Evolutionary conservation across 1,140 invertebrate species (phyloP), one percentile per base, ranked within the genome.

Genomic region (Euura lappo): DNA sequence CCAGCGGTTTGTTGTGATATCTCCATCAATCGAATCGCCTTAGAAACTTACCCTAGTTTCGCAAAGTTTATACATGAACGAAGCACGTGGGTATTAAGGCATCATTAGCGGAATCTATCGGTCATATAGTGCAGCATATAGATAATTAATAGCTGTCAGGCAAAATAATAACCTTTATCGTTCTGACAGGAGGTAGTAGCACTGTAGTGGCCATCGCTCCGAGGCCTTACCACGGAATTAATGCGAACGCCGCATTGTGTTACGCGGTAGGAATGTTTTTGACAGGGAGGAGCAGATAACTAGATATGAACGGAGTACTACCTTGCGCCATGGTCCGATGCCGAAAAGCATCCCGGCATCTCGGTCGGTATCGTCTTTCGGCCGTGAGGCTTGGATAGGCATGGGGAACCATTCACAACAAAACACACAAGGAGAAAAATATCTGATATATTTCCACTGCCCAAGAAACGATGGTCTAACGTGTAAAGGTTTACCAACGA

Each of bases 181-280:
- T 60, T 11, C 51, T 60, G 51, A 8, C 51, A n/a, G 51, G 13
- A 60, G 8, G 51, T 60, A 60, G 51, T 60, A 60, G 51, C 51
- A 60, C 51, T 60, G 10, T 60, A 60, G 51, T 60, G 51, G 51
- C 13, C 51, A 60, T 60, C 51, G 51, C 51, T 60, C 51, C 51
- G 51, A 60, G 51, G 13, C 51, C 13, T 60, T 60, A n/a, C 51
- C 51, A 60, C 51, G 51, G 13, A 60, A 60, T n/a, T 3, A n/a
- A 60, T 60, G 51, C 51, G 10, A 11, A 60, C 6, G 51, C 51
- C 51, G 51, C 51, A 60, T 60, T 60, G 51, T 60, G 51, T 60
- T 60, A 60, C 51, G 13, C 51, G 5, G 51, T 5, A 60, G 5
- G 51, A 60, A 60, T 60, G 3, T 60, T 60, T 60, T 60, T 60